A percentile compares a stretch with the other conserved stretches of the same genome.
Evolutionary conservation across 2,113 vertebrate genomes (phyloP).

Genomic region (Neotragus moschatus): DNA sequence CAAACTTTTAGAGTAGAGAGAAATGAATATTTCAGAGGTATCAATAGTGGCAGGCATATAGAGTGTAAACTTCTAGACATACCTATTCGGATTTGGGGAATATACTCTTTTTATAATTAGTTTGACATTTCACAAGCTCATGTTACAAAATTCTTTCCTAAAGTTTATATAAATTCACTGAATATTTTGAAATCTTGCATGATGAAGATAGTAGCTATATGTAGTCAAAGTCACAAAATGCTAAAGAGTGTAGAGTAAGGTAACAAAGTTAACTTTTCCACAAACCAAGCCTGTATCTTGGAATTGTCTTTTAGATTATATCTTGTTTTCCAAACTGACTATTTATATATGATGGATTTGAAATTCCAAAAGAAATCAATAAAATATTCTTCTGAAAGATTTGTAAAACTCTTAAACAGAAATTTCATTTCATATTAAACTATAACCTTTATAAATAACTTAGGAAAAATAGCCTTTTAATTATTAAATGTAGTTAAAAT

Average conservation of each 20-base stretch:
- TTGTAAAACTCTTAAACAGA: neutral
- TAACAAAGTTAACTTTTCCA: neutral
- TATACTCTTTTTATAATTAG: neutral
- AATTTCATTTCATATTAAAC: neutral
- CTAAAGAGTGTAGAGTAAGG: neutral
- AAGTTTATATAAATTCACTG: neutral
- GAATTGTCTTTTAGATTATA: neutral
- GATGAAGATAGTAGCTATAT: neutral
- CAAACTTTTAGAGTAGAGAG: neutral
- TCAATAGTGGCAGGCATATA: neutral
- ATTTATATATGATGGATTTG: neutral
- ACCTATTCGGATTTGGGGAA: neutral
- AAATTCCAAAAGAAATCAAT: constrained; percentile 31
- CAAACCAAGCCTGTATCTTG: neutral
- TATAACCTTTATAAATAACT: neutral
- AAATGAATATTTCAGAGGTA: neutral
- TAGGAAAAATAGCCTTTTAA: neutral
- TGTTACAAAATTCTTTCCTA: constrained; percentile 12
- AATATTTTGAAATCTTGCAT: constrained; percentile 30
- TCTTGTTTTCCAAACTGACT: neutral
- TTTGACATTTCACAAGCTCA: neutral
- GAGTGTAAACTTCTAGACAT: neutral
- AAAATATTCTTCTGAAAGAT: neutral
- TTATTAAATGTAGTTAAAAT: neutral
- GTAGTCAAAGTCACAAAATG: neutral